Evolutionary conservation across 1,140 invertebrate genomes (phyloP), one percentile per base, ranked within the genome.

Genomic region (Drosophila mojavensis): DNA sequence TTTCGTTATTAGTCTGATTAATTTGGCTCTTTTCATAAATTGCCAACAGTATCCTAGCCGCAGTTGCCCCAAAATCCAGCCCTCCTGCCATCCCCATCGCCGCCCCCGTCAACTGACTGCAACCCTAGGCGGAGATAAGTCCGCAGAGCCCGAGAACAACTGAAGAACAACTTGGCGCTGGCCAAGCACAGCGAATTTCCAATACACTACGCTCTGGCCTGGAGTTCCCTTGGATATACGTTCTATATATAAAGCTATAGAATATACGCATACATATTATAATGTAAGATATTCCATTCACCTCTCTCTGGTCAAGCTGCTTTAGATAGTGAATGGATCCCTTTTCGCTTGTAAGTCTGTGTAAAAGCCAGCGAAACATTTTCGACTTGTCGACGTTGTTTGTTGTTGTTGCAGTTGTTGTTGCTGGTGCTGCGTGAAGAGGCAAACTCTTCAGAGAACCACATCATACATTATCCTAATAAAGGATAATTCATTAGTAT

Each of bases 1-100:
- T 91, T 91, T 91, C 90, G 88, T 92, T 92, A 92, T 92, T 92
- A 92, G 91, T 92, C 91, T 92, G 91, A 92, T 92, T 92, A 92
- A 92, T 92, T 92, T 92, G 91, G 84, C 90, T 92, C 91, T 92
- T 91, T 91, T 92, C 91, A 92, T 92, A 92, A 92, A 92, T 92
- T 92, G 88, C 88, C 88, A 89, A 90, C 76, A 91, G 83, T 80
- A 84, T 67, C 75, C 75, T 45, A 88, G 79, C 83, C 84, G 56
- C 85, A 89, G 74, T 79, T 78, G 79, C 45, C 66, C 45, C 43
- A 55, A 26, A 47, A 17, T 17, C 15, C 43, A 47, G 43, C 43
- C 61, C 58, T 10, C 33, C 17, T 24, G 0, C 28, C 53, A 0
- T 5, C 26, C 9, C 33, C 62, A 45, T 28, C 54, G 55, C 62